Evolutionary conservation across 2,888 invertebrate genomes (phyloP), one percentile per base, ranked within the genome.

Genomic region (Muscina levida): DNA sequence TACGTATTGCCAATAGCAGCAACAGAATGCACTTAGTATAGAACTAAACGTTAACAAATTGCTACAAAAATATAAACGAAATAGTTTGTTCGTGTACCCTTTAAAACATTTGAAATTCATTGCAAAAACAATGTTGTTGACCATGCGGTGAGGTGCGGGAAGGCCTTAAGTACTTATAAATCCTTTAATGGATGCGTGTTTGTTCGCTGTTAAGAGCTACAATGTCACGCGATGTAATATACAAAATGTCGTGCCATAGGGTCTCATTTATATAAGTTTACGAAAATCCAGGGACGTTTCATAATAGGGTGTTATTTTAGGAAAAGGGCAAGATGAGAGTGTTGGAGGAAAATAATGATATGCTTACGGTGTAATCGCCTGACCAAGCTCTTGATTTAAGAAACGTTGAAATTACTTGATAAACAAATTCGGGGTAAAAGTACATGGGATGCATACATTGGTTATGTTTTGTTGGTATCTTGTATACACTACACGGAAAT

Each of bases 151-250:
- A 5, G 6, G 13, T 70, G 46, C 56, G 37, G 44, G 51, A 71
- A 39, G 42, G 66, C 48, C 19, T n/a, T n/a, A 26, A 39, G 59
- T 71, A 70, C 76, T 65, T 62, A 56, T 56, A 65, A 46, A 53
- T 66, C 65, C 66, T 71, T 71, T 66, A 76, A 71, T 76, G 62
- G 31, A 56, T 71, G 76, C 56, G 76, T 76, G 76, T 65, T 62
- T 24, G 8, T 6, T 15, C 65, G 10, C 46, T 66, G 74, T n/a
- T 79, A 82, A 83, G 82, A 74, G 72, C 65, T 76, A 48, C 77
- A 62, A 72, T 65, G 79, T 82, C 83, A 84, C 83, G 84, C 84
- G 65, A 83, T 82, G 70, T 68, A 57, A 53, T 42, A 53, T 42
- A 42, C 48, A 48, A 31, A 8, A 8, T 8, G 31, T 31, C 39